These are phyloP conservation scores for Amphipoea oculea DNA, from an alignment of 2,888 invertebrate species.

Conservation along the genomic window DNA sequence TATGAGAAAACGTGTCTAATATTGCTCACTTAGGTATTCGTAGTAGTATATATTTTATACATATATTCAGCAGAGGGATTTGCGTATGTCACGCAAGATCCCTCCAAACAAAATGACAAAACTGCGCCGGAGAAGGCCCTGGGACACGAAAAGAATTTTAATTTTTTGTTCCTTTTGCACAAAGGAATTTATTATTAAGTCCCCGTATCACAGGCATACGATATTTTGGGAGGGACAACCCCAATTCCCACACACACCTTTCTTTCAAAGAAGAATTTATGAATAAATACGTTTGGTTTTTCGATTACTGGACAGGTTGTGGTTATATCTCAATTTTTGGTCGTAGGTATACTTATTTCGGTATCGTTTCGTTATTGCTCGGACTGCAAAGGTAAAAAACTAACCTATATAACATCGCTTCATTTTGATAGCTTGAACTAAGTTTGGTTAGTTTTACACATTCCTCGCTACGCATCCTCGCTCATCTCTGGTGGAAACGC, in stretches of 20 bases:
- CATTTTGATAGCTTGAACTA: too few species aligned
- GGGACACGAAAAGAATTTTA: slow-evolving; percentile 86
- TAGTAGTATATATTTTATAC: slow-evolving; percentile 64
- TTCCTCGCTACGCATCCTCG: too few species aligned
- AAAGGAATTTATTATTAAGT: slow-evolving; percentile 88
- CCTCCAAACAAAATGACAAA: slow-evolving; percentile 84
- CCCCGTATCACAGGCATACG: slow-evolving; percentile 81
- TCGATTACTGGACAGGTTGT: slow-evolving; percentile 75
- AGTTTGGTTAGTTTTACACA: too few species aligned
- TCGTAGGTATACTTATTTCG: slow-evolving; percentile 56
- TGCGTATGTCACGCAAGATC: slow-evolving; percentile 82
- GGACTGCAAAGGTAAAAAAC: neutral
- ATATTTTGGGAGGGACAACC: slow-evolving; percentile 80
- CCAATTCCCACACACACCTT: slow-evolving; percentile 78
- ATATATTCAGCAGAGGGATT: slow-evolving; percentile 74
- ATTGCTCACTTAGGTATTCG: slow-evolving; percentile 66
- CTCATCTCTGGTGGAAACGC: too few species aligned
- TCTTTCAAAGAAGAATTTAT: slow-evolving; percentile 79
- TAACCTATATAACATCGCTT: too few species aligned
- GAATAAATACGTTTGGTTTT: slow-evolving; percentile 76
- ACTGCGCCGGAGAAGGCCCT: slow-evolving; percentile 80
- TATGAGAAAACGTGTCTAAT: slow-evolving; percentile 68
- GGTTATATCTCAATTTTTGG: slow-evolving; percentile 65
- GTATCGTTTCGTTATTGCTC: slow-evolving; percentile 56
- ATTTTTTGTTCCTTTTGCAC: slow-evolving; percentile 86